Conservation (phyloP, 2,797 vertebrate genomes). For the Helostoma temminkii region DNA sequence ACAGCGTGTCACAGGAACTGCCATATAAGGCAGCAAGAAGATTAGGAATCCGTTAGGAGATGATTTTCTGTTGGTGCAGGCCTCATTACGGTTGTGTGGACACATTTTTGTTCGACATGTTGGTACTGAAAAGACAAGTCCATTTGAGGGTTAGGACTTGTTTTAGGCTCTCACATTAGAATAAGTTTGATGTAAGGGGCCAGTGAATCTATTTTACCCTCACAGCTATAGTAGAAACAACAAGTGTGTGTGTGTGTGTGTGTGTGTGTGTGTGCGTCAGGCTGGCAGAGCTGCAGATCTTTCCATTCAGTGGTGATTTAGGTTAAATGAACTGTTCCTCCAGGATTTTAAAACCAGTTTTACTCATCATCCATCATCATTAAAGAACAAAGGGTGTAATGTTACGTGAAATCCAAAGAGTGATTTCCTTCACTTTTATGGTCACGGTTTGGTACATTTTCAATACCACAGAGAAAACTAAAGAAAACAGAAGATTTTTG, state of each 20-base stretch:
- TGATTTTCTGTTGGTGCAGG: conserved; percentile 31
- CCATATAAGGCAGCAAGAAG: conserved; percentile 57
- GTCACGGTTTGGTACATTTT: background rate
- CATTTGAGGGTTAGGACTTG: too few species aligned
- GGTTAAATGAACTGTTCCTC: conserved; percentile 8
- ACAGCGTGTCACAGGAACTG: conserved; percentile 60
- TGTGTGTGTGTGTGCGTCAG: conserved; percentile 25
- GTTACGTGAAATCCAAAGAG: background rate
- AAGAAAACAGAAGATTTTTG: background rate
- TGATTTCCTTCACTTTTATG: background rate
- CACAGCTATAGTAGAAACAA: too few species aligned
- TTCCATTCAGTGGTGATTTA: background rate
- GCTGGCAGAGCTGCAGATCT: conserved; percentile 5
- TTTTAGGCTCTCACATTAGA: too few species aligned
- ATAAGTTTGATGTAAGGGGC: too few species aligned
- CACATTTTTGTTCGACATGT: background rate
- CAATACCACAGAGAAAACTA: background rate
- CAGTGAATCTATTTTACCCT: too few species aligned
- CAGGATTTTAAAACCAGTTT: conserved; percentile 20
- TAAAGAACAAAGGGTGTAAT: background rate
- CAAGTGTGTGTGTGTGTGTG: conserved; percentile 25
- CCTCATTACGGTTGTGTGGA: conserved; percentile 12
- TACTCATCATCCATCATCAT: background rate
- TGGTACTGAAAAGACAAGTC: too few species aligned
- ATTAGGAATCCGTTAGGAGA: conserved; percentile 23